Conservation (phyloP, 1,140 invertebrate genomes). For the Aphaenogaster rudis region DNA sequence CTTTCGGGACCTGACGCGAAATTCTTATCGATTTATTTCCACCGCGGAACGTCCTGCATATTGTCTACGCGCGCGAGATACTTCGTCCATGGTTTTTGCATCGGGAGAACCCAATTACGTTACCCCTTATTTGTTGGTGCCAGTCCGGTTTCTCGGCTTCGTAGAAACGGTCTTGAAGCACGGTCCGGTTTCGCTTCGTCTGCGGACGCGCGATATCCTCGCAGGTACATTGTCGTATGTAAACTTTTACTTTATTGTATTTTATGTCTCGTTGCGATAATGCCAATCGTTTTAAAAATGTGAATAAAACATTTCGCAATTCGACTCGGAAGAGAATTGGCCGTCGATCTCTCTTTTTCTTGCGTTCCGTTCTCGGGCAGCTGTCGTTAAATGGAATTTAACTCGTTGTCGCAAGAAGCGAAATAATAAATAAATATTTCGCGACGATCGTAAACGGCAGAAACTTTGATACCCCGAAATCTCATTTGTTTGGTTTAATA, state of each 20-base stretch:
- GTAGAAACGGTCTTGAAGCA: background rate
- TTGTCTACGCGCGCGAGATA: background rate
- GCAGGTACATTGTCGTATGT: background rate
- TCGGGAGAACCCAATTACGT: background rate
- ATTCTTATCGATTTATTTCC: background rate
- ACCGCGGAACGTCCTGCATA: background rate
- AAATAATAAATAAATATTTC: background rate
- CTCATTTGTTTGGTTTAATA: background rate
- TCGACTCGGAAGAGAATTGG: background rate
- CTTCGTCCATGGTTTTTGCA: slow-evolving; percentile 2
- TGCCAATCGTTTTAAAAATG: background rate
- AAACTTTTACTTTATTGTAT: background rate
- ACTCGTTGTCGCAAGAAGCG: background rate
- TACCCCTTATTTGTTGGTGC: background rate
- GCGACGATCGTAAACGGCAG: background rate
- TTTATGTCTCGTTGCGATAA: background rate
- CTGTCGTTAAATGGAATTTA: background rate
- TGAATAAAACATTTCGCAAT: background rate
- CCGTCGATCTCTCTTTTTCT: background rate
- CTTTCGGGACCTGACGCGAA: background rate
- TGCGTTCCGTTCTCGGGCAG: background rate
- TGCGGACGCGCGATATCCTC: background rate
- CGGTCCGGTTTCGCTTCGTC: background rate
- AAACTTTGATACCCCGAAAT: background rate
- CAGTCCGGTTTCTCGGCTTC: slow-evolving; percentile 26